Conservation (phyloP, 1,140 invertebrate genomes). For the Halotydeus destructor region DNA sequence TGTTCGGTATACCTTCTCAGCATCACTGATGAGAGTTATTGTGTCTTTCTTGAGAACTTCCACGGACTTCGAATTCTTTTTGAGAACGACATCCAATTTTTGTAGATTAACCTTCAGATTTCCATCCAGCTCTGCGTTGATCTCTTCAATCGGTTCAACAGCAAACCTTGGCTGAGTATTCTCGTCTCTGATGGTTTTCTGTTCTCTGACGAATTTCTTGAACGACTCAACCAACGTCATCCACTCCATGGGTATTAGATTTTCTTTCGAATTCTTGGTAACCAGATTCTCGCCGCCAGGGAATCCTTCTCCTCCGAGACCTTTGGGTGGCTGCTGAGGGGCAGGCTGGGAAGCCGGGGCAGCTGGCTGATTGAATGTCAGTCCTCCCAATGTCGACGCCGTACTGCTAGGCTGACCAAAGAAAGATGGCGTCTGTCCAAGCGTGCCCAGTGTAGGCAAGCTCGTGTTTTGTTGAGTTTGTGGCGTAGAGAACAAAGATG, state of each 20-base stretch:
- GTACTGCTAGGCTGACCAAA: too few species aligned
- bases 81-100: constrained; percentile 10
- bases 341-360: too few species aligned
- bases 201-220: constrained; percentile 9
- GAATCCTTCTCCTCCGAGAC: too few species aligned
- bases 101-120: constrained; percentile 1
- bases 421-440: too few species aligned
- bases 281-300: too few species aligned
- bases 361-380: too few species aligned
- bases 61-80: constrained; percentile 6
- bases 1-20: constrained; percentile 11
- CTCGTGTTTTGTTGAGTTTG: too few species aligned
- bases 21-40: constrained; percentile 4
- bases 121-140: constrained; percentile 9
- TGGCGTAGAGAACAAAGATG: too few species aligned
- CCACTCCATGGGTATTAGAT: constrained; percentile 10
- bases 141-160: constrained; percentile 10
- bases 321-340: too few species aligned
- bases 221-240: constrained; percentile 9
- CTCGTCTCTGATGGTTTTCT: constrained; percentile 12
- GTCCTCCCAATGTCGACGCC: too few species aligned
- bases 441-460: too few species aligned
- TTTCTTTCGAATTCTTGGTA: too few species aligned
- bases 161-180: constrained; percentile 11
- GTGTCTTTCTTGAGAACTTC: constrained; percentile 12